Evolutionary conservation across 2,888 invertebrate species (phyloP), one percentile per base, ranked within the genome.

Genomic region (Sinotaia quadrata): DNA sequence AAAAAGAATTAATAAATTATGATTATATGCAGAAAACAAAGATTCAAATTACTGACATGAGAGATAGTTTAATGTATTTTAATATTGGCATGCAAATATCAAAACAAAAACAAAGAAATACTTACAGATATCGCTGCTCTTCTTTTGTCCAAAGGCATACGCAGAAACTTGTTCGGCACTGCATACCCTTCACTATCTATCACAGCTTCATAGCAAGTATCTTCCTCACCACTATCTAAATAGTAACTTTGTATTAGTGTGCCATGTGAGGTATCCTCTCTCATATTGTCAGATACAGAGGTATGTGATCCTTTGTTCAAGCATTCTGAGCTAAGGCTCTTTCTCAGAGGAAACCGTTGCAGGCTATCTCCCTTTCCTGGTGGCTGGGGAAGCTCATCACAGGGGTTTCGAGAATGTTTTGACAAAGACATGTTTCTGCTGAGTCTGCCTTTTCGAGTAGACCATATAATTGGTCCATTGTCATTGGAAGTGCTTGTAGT

Each of bases 121-220:
- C n/a, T n/a, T n/a, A n/a, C n/a, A n/a, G n/a, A n/a, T n/a, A n/a
- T n/a, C n/a, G n/a, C n/a, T n/a, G n/a, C n/a, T n/a, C n/a, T n/a
- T n/a, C n/a, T n/a, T n/a, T n/a, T n/a, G 29, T 27, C 34, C 27
- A 51, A 4, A 29, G 27, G 27, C 33, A 57, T 24, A 33, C 67
- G 54, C 4, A 60, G 29, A 27, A 81, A 77, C 54, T 76, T 72
- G 59, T 79, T 71, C 2, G 84, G 84, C 2, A 84, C 78, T 21
- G 84, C 84, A 66, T 84, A 84, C 0, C 84, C 84, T 37, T 78
- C 77, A n/a, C 69, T 68, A 56, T 84, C 84, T n/a, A 83, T 75
- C 52, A 82, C 80, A n/a, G 81, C 81, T 60, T 82, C 82, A 60
- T 75, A 78, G 2, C 61, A 29, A 1, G 65, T 52, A 21, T 73